These are phyloP conservation scores for Eupithecia centaureata DNA, from an alignment of 2,888 invertebrate species.

Conservation along the genomic window DNA sequence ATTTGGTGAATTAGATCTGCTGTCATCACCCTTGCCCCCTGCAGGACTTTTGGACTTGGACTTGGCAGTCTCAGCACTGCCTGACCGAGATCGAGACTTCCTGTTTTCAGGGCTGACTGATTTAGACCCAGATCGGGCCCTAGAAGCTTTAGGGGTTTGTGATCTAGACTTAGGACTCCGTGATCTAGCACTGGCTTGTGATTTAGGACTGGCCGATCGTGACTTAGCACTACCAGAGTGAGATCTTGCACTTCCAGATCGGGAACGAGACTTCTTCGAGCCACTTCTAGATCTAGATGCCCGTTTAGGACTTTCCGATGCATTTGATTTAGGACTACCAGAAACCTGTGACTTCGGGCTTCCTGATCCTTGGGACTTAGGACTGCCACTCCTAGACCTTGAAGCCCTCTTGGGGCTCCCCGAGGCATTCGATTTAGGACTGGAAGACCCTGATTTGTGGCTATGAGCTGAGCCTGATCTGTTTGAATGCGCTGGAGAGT, in stretches of 20 bases:
- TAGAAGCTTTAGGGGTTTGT: conserved; percentile 24
- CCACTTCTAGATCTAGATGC: conserved; percentile 71
- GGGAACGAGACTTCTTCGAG: conserved; percentile 63
- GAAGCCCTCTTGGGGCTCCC: conserved; percentile 70
- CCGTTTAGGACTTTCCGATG: conserved; percentile 73
- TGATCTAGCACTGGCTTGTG: conserved; percentile 46
- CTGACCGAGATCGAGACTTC: conserved; percentile 46
- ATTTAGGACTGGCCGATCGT: conserved; percentile 55
- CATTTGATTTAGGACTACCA: conserved; percentile 62
- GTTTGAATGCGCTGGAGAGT: conserved; percentile 71
- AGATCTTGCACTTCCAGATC: conserved; percentile 65
- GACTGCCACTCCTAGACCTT: conserved; percentile 68
- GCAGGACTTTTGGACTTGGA: conserved; percentile 48
- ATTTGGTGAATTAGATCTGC: conserved; percentile 81
- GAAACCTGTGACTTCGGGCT: conserved; percentile 65
- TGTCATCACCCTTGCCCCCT: conserved; percentile 69
- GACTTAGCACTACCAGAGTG: conserved; percentile 64
- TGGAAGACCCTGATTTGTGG: conserved; percentile 56
- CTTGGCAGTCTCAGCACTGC: conserved; percentile 41
- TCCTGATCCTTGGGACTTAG: conserved; percentile 74
- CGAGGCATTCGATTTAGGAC: conserved; percentile 74
- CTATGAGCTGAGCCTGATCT: conserved; percentile 76
- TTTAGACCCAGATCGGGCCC: conserved; percentile 15
- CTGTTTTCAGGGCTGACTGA: conserved; percentile 38
- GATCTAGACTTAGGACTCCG: conserved; percentile 63